These are phyloP conservation scores for Silurus glanis DNA, from an alignment of 2,113 vertebrate genomes.

Conservation along the genomic window DNA sequence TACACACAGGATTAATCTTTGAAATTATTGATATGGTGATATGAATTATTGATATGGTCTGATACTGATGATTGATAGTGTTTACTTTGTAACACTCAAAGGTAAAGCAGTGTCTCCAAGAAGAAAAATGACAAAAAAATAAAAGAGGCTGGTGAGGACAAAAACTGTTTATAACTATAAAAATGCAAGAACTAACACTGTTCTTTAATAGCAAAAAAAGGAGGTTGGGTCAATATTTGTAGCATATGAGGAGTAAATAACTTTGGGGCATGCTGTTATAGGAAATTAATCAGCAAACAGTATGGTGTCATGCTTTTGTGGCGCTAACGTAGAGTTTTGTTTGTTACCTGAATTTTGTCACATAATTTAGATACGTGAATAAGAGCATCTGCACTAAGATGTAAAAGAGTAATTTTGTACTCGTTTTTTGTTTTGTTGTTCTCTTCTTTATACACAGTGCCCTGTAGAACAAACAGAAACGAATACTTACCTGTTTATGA, in stretches of 20 bases:
- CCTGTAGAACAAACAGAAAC: not conserved
- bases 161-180: not conserved
- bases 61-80: no score
- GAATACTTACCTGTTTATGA: not conserved
- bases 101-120: not conserved
- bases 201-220: not conserved
- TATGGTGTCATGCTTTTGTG: not conserved
- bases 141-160: not conserved
- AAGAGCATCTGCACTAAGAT: not conserved
- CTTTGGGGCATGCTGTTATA: not conserved
- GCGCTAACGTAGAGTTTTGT: not conserved
- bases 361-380: not conserved
- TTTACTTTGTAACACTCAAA: not conserved
- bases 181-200: not conserved
- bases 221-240: not conserved
- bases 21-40: not conserved
- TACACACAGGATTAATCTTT: not conserved
- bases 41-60: not conserved
- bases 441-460: not conserved
- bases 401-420: not conserved
- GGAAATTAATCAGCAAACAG: not conserved
- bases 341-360: not conserved
- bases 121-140: not conserved
- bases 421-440: not conserved
- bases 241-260: not conserved